Evolutionary conservation across 92 coral and sea anemone species (phyloP).

Genomic region (Phenganax stokvisi): DNA sequence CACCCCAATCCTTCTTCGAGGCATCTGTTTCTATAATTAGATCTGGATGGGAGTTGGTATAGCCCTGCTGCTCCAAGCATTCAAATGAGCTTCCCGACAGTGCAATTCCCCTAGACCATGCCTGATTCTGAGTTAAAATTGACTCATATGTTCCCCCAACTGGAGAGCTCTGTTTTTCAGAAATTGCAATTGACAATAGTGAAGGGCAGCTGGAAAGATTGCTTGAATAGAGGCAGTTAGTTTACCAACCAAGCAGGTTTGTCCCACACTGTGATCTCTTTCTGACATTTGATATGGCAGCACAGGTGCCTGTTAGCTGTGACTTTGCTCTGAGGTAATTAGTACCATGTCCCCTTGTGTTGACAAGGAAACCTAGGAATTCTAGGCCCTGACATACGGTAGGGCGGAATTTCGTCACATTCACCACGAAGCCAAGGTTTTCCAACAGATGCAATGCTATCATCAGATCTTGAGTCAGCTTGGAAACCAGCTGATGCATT

Average conservation of each 20-base stretch:
- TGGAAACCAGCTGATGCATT: slow-evolving; percentile 1
- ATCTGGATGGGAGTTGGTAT: slow-evolving; percentile 4
- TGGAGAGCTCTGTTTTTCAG: slow-evolving; percentile 35
- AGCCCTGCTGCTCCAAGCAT: slow-evolving; percentile 45
- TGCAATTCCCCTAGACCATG: slow-evolving; percentile 31
- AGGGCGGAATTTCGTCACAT: slow-evolving; percentile 13
- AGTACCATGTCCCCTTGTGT: slow-evolving; percentile 23
- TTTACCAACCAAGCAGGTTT: slow-evolving; percentile 40
- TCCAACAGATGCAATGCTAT: background rate
- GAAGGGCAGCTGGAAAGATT: slow-evolving; percentile 52
- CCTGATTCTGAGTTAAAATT: slow-evolving; percentile 7
- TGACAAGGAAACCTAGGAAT: slow-evolving; percentile 35
- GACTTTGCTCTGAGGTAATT: slow-evolving; percentile 40
- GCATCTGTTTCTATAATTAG: slow-evolving; percentile 46
- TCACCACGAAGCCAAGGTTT: slow-evolving; percentile 45
- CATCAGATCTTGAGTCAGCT: too few relatives aligned
- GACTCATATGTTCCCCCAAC: too few relatives aligned
- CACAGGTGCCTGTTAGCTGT: slow-evolving; percentile 38
- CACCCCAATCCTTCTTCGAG: slow-evolving; percentile 42
- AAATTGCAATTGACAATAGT: slow-evolving; percentile 30
- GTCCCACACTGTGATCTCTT: slow-evolving; percentile 34
- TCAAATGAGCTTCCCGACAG: slow-evolving; percentile 41
- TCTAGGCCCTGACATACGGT: slow-evolving; percentile 20
- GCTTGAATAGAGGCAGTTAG: slow-evolving; percentile 52
- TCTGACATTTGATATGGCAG: slow-evolving; percentile 35